Evolutionary conservation across 2,888 invertebrate species (phyloP).

Genomic region (Drepana falcataria): DNA sequence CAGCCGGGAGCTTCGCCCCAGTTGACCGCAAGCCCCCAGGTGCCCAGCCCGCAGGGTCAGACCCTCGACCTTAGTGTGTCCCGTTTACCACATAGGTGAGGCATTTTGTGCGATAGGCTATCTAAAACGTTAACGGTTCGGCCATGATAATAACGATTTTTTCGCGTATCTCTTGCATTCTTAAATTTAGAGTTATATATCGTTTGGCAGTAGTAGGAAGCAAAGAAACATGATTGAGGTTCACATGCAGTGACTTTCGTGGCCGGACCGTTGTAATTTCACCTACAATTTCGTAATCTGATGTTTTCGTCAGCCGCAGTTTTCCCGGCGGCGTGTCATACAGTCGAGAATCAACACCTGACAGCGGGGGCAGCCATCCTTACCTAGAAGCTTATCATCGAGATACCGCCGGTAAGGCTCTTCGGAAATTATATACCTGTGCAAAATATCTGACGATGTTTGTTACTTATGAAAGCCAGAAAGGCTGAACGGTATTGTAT

Average conservation of each 20-base stretch:
- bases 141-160: conserved; percentile 1
- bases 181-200: conserved; percentile 1
- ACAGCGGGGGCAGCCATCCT: conserved; percentile 90
- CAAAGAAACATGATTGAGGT: too few relatives aligned
- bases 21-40: conserved; percentile 91
- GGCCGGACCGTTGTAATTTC: neutral
- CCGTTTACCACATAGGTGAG: conserved; percentile 90
- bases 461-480: too few relatives aligned
- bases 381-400: conserved; percentile 91
- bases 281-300: conserved; percentile 10
- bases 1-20: conserved; percentile 91
- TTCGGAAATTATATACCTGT: neutral
- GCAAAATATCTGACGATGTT: neutral
- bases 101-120: conserved; percentile 30
- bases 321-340: conserved; percentile 84
- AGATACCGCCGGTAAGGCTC: conserved; percentile 87
- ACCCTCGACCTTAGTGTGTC: conserved; percentile 93
- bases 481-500: too few relatives aligned
- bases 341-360: conserved; percentile 93
- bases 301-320: conserved; percentile 69
- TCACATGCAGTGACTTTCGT: neutral
- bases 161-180: conserved; percentile 10
- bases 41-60: conserved; percentile 94
- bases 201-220: too few relatives aligned
- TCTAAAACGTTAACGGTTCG: neutral